Evolutionary conservation across 1,140 invertebrate genomes (phyloP), one percentile per base, ranked within the genome.

Genomic region (Aphis craccivora): DNA sequence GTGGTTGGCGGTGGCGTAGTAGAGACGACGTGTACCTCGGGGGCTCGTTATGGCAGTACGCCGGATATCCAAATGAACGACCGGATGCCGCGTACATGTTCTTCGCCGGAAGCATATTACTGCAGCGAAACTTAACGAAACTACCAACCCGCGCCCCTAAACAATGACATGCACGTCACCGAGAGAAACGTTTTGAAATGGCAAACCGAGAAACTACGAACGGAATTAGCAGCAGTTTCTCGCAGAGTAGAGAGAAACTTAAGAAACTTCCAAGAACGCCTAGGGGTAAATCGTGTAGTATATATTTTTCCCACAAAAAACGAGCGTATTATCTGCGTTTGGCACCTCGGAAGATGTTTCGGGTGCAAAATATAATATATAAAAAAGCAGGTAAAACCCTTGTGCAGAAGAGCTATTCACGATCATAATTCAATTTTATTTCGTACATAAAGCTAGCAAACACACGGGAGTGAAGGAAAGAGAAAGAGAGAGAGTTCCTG

Each of bases 31-130:
- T 25, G n/a, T 91, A 92, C 81, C 91, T 93, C 67, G 91, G 37
- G 91, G 91, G 91, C 81, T 93, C 81, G 91, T 93, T 86, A 93
- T 45, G 48, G 81, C 81, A 55, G 48, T 18, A 81, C 81, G 91
- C 81, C 91, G 91, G 91, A 93, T 93, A 93, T 93, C 91, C 91
- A 93, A 93, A 93, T 86, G 91, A 93, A 93, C 91, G 91, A 43
- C 91, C 91, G 91, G 91, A 93, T 93, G 91, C 91, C 91, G 91
- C 91, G 91, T 93, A 93, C 91, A 93, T 53, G 91, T 93, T 93
- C 91, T 93, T 93, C 20, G 91, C 91, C 91, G 91, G 91, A 93
- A 93, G 91, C 91, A 37, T 93, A 84, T 92, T 55, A 43, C 91
- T 43, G 91, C 67, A 84, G 81, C 81, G 14, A 93, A 93, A 93